Conservation (phyloP, 2,797 vertebrate species). For the Myripristis murdjan region DNA sequence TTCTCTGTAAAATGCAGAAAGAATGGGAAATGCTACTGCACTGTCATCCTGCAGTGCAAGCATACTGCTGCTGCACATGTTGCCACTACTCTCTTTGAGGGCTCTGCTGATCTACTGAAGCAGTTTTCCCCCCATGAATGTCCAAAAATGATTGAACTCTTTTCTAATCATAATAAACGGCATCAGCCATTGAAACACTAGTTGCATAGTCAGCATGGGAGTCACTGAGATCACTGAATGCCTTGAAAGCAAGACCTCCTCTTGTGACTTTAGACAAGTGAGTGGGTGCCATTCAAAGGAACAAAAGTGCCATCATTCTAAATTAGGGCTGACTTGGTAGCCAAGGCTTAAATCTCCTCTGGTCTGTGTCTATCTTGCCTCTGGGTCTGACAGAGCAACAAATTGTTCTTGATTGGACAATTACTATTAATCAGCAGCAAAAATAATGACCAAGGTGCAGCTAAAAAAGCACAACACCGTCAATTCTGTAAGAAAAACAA, state of each 20-base stretch:
- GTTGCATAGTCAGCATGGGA: conserved; percentile 75
- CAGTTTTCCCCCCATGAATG: conserved; percentile 48
- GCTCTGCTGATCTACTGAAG: conserved; percentile 42
- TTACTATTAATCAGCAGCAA: conserved; percentile 68
- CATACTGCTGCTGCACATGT: conserved; percentile 17
- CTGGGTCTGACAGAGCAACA: conserved; percentile 66
- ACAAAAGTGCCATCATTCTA: conserved; percentile 79
- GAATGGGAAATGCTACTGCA: background rate
- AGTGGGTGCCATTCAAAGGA: conserved; percentile 72
- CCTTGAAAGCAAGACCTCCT: conserved; percentile 74
- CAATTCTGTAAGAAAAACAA: conserved; percentile 37
- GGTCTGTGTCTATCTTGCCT: conserved; percentile 38
- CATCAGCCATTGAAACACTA: conserved; percentile 51
- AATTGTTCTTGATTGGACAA: conserved; percentile 70
- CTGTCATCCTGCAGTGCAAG: conserved; percentile 20
- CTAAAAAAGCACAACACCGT: conserved; percentile 42
- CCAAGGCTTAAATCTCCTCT: conserved; percentile 47
- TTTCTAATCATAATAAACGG: conserved; percentile 61
- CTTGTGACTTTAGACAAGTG: conserved; percentile 74
- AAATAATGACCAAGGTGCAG: conserved; percentile 59
- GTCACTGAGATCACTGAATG: conserved; percentile 62
- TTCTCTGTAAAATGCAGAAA: conserved; percentile 3
- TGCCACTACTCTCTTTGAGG: conserved; percentile 25
- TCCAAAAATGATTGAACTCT: conserved; percentile 64
- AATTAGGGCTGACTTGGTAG: conserved; percentile 73